These are phyloP conservation scores for Chamaedrilus cognettii DNA, from an alignment of 2,888 invertebrate species.

Conservation along the genomic window DNA sequence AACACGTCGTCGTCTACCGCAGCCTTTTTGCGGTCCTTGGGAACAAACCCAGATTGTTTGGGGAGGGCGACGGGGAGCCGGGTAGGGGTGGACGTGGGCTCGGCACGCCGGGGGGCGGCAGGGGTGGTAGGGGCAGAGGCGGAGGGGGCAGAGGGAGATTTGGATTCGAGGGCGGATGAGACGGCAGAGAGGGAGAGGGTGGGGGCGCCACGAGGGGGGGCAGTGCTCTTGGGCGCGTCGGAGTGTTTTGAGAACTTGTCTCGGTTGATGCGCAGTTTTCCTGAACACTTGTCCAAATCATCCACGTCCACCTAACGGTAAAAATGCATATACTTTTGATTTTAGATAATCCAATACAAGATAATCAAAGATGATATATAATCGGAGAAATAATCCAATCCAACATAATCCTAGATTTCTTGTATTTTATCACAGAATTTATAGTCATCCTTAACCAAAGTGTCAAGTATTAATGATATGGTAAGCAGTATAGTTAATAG, in stretches of 20 bases:
- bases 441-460: no score
- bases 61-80: not conserved
- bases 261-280: slow-evolving; percentile 17
- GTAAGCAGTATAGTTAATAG: no score
- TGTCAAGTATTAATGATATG: no score
- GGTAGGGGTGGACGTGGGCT: no score
- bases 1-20: not conserved
- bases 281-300: slow-evolving; percentile 24
- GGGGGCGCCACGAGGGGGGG: not conserved
- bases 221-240: not conserved
- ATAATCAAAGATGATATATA: no score
- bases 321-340: no score
- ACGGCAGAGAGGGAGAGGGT: not conserved
- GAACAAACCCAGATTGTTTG: slow-evolving; percentile 16
- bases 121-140: not conserved
- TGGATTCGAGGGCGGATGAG: not conserved
- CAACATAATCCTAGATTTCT: no score
- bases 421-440: no score
- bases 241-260: slow-evolving; percentile 16
- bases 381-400: no score
- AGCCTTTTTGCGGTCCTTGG: slow-evolving; percentile 2
- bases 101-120: no score
- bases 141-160: not conserved
- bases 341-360: no score
- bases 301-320: slow-evolving; percentile 13